Evolutionary conservation across 2,113 vertebrate genomes (phyloP).

Genomic region (Bolborhynchus lineola): DNA sequence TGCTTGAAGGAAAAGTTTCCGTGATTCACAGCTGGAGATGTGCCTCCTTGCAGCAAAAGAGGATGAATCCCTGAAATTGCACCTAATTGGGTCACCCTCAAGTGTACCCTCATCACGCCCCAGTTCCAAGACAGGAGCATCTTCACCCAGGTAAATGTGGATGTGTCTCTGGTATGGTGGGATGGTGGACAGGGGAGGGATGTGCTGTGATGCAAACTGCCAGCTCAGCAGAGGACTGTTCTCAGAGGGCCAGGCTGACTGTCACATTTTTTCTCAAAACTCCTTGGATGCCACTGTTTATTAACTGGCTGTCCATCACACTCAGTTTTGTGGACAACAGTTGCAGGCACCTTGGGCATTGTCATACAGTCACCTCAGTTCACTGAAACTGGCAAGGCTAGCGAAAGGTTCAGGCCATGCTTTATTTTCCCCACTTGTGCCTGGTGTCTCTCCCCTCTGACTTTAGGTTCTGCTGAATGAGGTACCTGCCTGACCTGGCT

Average conservation of each 20-base stretch:
- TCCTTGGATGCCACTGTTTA: not conserved
- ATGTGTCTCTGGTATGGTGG: not conserved
- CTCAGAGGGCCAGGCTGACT: not conserved
- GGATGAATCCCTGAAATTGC: not conserved
- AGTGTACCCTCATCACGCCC: accelerated
- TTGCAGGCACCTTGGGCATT: not conserved
- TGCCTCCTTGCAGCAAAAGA: not conserved
- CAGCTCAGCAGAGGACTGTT: not conserved
- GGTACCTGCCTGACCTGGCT: not conserved
- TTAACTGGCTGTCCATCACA: not conserved
- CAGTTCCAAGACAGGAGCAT: not conserved
- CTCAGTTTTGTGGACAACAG: not conserved
- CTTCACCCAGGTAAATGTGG: not conserved
- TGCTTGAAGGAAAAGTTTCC: not conserved
- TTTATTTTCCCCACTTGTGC: not conserved
- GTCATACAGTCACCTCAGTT: not conserved
- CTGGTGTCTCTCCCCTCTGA: not conserved
- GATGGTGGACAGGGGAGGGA: not conserved
- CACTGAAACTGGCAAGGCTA: not conserved
- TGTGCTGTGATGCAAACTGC: not conserved
- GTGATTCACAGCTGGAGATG: not conserved
- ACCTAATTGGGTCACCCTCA: not conserved
- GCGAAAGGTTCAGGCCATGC: not conserved
- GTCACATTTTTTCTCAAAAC: not conserved
- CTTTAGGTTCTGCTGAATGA: not conserved